Evolutionary conservation across 2,797 vertebrate species (phyloP).

Genomic region (Lerista edwardsae): DNA sequence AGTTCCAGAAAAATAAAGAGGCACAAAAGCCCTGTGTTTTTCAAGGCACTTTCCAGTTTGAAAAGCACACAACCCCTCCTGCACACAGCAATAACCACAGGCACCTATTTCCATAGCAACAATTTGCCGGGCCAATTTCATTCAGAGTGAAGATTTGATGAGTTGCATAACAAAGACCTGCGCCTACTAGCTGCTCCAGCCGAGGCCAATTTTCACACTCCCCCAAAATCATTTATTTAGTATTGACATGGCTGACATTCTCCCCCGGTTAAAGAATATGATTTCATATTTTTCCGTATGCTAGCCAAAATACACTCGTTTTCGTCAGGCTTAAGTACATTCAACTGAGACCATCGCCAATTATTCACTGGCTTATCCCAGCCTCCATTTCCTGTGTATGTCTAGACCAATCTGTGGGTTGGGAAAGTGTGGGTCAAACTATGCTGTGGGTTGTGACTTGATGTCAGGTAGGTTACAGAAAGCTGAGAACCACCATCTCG

Average conservation of each 20-base stretch:
- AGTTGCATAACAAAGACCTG: not conserved
- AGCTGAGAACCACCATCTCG: too few relatives aligned
- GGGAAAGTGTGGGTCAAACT: too few relatives aligned
- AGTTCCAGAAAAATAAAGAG: not conserved
- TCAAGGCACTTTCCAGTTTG: constrained; percentile 1
- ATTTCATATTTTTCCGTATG: not conserved
- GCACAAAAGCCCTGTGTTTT: constrained; percentile 7
- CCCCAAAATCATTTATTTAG: not conserved
- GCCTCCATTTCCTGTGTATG: too few relatives aligned
- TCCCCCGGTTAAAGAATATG: not conserved
- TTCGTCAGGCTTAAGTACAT: too few relatives aligned
- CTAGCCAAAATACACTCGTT: too few relatives aligned
- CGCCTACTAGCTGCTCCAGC: not conserved
- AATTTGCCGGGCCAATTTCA: not conserved
- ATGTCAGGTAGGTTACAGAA: too few relatives aligned
- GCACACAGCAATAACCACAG: constrained; percentile 11
- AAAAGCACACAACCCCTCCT: constrained; percentile 13
- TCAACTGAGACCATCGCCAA: too few relatives aligned
- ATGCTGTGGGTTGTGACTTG: too few relatives aligned
- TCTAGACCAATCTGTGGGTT: too few relatives aligned
- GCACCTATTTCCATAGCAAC: constrained; percentile 37
- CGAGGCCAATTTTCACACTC: not conserved
- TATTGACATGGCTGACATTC: not conserved
- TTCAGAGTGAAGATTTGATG: constrained; percentile 1
- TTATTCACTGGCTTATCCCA: too few relatives aligned